Evolutionary conservation across 2,888 invertebrate genomes (phyloP), one percentile per base, ranked within the genome.

Genomic region (Margaritifera margaritifera): DNA sequence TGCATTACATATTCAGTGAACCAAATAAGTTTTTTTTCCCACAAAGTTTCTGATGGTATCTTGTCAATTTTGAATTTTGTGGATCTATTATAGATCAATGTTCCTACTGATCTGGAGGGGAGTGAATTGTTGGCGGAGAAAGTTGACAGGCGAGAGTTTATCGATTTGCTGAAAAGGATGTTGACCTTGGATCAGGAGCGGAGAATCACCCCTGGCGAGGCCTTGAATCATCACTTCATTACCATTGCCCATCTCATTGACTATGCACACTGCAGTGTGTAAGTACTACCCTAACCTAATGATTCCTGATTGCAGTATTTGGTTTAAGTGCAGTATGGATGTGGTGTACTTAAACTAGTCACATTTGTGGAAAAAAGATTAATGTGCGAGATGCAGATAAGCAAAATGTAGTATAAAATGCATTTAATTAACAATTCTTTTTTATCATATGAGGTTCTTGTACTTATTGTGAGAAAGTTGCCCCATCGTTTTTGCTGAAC

Each of bases 131-230:
- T 98, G 87, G 98, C 98, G 0, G 99, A 99, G 91, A 98, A 98
- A 90, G 96, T 97, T 50, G 99, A 99, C 90, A 93, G 99, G 73
- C 93, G 96, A 84, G 98, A 99, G 90, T 99, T 99, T 88, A 98
- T 99, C 82, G 98, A 99, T 91, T 93, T 99, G 84, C 92, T 99
- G 65, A 99, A 99, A 91, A 93, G 96, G 85, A 99, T 99, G 99
- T 93, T 99, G 68, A 98, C 98, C 22, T 95, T 99, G 93, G 99
- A 99, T 92, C 91, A 96, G 94, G 98, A 98, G 90, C 92, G 97
- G 67, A 93, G 99, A 65, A 96, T 99, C 85, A 96, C 96, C 25
- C 99, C 99, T 0, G 96, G 96, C 54, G 97, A 98, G 90, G 98
- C 98, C 19, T 90, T 98, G 81, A 96, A 96, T 90, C 98, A 98